Conservation (phyloP, 2,113 vertebrate species). For the Pungitius pungitius region DNA sequence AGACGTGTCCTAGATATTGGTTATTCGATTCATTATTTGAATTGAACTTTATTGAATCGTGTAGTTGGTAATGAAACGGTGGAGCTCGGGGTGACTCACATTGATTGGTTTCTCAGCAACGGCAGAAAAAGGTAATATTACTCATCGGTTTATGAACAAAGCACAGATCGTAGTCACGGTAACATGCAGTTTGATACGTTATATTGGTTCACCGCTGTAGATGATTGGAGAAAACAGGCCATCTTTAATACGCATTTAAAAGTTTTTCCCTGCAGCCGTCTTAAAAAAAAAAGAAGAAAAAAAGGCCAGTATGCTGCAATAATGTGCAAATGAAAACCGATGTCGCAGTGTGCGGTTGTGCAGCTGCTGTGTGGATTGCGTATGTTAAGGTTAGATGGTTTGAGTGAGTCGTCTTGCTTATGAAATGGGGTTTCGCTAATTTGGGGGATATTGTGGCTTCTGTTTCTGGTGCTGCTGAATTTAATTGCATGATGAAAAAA, state of each 20-base stretch:
- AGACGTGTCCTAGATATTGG: background rate
- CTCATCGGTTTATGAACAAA: slow-evolving; percentile 28
- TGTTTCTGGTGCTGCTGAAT: too few species aligned
- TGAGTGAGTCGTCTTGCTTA: background rate
- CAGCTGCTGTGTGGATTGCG: slow-evolving; percentile 14
- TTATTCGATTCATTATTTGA: background rate
- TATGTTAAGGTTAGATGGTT: slow-evolving; percentile 3
- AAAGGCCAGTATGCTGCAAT: background rate
- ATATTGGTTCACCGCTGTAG: background rate
- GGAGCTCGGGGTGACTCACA: slow-evolving; percentile 2
- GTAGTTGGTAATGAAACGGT: slow-evolving; percentile 5
- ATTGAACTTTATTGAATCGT: background rate
- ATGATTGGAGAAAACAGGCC: background rate
- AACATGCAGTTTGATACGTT: background rate
- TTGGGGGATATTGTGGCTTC: too few species aligned
- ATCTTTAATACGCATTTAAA: slow-evolving; percentile 4
- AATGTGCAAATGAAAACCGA: slow-evolving; percentile 9
- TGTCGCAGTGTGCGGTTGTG: background rate
- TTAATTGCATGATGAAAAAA: too few species aligned
- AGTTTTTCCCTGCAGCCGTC: background rate
- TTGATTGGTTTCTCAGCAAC: slow-evolving; percentile 1
- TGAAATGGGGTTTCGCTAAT: too few species aligned
- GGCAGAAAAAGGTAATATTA: background rate
- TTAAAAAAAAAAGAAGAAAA: background rate
- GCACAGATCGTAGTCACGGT: background rate